Base-by-base conservation (phyloP, 2,888 invertebrate species). In the Boloria selene region DNA sequence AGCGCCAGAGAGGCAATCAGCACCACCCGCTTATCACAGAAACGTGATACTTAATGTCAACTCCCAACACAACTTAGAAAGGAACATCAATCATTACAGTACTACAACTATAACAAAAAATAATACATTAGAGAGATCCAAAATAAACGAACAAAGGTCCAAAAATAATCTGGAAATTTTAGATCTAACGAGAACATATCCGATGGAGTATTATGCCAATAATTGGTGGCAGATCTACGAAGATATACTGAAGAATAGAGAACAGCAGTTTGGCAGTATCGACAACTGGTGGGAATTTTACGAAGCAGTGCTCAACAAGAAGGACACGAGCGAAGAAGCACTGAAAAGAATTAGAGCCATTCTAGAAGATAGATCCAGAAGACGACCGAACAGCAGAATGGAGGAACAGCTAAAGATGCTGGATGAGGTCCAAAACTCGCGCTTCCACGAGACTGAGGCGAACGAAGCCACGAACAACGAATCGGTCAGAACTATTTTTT, bases 201-300 rank as follows among this genome's bases (percentile, higher is more conserved):
- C 93, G 0, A 70, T 79, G 51, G 82, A 92, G 68, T 93, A 91
- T 66, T 93, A 93, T 75, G 93, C 93, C 0, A 93, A 93, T 72
- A 93, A 93, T 62, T 93, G 92, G 93, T 93, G 93, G 93, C 74
- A 79, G 0, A 93, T 93, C 1, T 93, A 93, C 78, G 89, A 92
- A 68, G 91, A 91, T 22, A 77, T 93, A 0, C 66, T 93, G 0
- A 90, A 85, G 55, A 90, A 79, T 44, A 78, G 93, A 0, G 90
- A 91, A 55, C 82, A 84, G 22, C 92, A 92, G 70, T 93, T 90
- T 75, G 93, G 93, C 0, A 87, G 90, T 0, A 86, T 93, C 16
- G 92, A 92, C 61, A 87, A 87, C 69, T 93, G 93, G 93, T 93
- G 93, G 93, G 80, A 76, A 1, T 87, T 90, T 53, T 93, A 93